Evolutionary conservation across 2,113 vertebrate genomes (phyloP).

Genomic region (Centropus bengalensis): DNA sequence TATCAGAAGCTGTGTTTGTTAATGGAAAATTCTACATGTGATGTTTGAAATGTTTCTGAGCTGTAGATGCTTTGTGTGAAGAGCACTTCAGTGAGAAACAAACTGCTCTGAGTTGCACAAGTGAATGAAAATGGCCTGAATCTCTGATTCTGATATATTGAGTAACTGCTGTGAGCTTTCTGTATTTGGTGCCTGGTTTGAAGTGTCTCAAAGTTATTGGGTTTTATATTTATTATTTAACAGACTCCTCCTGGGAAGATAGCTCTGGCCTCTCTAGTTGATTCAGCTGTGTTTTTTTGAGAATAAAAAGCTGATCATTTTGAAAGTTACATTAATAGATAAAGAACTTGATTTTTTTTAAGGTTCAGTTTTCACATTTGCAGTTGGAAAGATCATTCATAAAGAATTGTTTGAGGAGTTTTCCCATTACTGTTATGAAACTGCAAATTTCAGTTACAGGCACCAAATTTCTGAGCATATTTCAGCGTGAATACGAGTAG

Average conservation of each 20-base stretch:
- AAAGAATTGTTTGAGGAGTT: not conserved
- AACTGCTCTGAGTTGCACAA: not conserved
- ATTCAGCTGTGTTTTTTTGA: not conserved
- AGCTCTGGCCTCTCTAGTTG: not conserved
- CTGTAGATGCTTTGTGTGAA: not conserved
- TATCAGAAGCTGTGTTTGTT: not conserved
- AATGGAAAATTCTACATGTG: not conserved
- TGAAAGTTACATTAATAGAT: not conserved
- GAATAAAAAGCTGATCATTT: not conserved
- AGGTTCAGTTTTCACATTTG: not conserved
- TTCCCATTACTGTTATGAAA: not conserved
- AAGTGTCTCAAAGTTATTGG: conserved; percentile 11
- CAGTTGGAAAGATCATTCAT: not conserved
- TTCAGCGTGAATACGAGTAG: not conserved
- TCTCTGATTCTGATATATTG: not conserved
- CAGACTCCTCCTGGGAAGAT: not conserved
- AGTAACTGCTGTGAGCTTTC: not conserved
- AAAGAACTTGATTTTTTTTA: not conserved
- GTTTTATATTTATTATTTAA: conserved; percentile 38
- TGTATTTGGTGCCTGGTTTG: conserved; percentile 11
- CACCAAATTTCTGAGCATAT: not conserved
- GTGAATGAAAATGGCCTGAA: not conserved
- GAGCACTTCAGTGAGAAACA: not conserved
- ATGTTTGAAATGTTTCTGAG: not conserved
- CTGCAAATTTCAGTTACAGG: not conserved